Conservation (phyloP, 2,113 vertebrate genomes). For the Fulica atra region DNA sequence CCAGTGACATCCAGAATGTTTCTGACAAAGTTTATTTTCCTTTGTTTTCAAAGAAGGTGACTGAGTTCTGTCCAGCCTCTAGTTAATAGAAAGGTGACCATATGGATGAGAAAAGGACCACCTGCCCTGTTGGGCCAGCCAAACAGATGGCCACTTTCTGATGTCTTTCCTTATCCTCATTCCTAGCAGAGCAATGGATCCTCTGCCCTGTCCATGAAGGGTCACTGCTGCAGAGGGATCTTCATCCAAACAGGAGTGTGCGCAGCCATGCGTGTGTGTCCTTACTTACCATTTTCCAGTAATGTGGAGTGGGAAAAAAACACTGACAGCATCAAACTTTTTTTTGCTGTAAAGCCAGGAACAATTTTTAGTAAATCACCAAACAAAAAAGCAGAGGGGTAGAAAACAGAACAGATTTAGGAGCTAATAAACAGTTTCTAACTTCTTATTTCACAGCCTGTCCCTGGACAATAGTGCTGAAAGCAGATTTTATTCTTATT, state of each 20-base stretch:
- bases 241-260: background rate
- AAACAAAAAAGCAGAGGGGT: background rate
- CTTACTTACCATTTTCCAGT: background rate
- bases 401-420: background rate
- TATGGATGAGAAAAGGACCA: background rate
- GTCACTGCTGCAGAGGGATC: background rate
- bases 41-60: background rate
- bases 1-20: background rate
- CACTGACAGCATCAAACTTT: background rate
- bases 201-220: background rate
- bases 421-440: background rate
- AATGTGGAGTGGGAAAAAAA: background rate
- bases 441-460: background rate
- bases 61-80: background rate
- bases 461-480: background rate
- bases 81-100: background rate
- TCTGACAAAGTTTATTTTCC: background rate
- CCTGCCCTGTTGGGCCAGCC: background rate
- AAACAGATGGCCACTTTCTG: slow-evolving; percentile 16
- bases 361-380: background rate
- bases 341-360: background rate
- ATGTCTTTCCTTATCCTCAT: background rate
- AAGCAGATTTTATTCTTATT: slow-evolving; percentile 2
- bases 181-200: background rate
- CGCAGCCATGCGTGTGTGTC: background rate